These are phyloP conservation scores for Oncorhynchus masou DNA, from an alignment of 2,113 vertebrate species.

Conservation along the genomic window DNA sequence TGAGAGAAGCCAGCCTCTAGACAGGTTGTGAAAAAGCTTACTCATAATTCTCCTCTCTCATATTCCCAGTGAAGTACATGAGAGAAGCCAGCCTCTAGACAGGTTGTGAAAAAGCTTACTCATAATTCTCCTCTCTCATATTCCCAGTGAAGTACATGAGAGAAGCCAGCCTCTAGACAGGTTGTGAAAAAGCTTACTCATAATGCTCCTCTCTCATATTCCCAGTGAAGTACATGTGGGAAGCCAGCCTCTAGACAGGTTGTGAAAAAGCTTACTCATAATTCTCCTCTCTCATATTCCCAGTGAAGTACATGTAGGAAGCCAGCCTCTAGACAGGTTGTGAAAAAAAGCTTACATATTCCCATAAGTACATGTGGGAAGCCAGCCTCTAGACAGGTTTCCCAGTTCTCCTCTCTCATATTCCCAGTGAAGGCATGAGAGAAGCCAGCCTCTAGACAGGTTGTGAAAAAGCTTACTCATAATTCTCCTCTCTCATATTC, in stretches of 20 bases:
- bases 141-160: conserved; percentile 94
- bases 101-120: conserved; percentile 88
- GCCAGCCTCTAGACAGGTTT: conserved; percentile 87
- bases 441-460: conserved; percentile 96
- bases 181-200: conserved; percentile 85
- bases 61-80: conserved; percentile 91
- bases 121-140: too few relatives aligned
- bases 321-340: conserved; percentile 89
- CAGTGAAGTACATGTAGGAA: conserved; percentile 98
- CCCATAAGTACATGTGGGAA: conserved; percentile 95
- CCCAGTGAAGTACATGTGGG: conserved; percentile 96
- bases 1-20: conserved; percentile 96
- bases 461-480: conserved; percentile 84
- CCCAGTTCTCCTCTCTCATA: too few relatives aligned
- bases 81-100: conserved; percentile 94
- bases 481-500: not conserved
- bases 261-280: conserved; percentile 83
- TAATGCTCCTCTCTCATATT: not conserved
- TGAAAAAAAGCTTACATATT: conserved; percentile 77
- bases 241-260: conserved; percentile 95
- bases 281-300: not conserved
- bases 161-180: conserved; percentile 94
- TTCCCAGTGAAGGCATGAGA: conserved; percentile 92
- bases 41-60: too few relatives aligned
- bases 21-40: conserved; percentile 91